These are phyloP conservation scores for Venustaconcha ellipsiformis DNA, from an alignment of 1,140 invertebrate species.

Conservation along the genomic window DNA sequence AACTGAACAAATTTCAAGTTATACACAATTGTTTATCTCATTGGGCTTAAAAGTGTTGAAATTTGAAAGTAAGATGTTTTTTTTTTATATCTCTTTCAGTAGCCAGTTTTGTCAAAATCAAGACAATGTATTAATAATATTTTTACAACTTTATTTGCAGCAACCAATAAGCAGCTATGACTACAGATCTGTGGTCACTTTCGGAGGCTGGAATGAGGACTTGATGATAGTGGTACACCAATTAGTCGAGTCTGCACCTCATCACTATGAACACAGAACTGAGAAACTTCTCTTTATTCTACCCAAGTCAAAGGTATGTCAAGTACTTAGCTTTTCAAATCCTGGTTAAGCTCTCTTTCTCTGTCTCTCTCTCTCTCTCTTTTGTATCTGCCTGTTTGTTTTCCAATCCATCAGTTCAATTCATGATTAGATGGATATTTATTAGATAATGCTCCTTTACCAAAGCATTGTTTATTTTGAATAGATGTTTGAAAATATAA, in stretches of 20 bases:
- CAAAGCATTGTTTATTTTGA: neutral
- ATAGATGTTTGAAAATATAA: neutral
- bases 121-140: no score
- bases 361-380: no score
- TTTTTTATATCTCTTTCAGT: no score
- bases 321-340: neutral
- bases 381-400: no score
- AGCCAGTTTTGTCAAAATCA: no score
- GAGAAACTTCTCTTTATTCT: constrained; percentile 92
- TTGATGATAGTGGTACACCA: constrained; percentile 91
- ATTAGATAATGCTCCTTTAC: neutral
- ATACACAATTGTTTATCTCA: no score
- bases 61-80: no score
- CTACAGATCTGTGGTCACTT: constrained; percentile 91
- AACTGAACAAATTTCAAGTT: no score
- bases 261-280: constrained; percentile 72
- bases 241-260: constrained; percentile 52
- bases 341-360: neutral
- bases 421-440: no score
- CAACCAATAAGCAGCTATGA: constrained; percentile 74
- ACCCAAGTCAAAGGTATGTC: constrained; percentile 87
- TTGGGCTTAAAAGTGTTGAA: no score
- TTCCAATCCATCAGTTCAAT: neutral
- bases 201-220: constrained; percentile 94
- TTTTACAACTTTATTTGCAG: constrained; percentile 36